Evolutionary conservation across 1,140 invertebrate genomes (phyloP), one percentile per base, ranked within the genome.

Genomic region (Drosophila sp.): DNA sequence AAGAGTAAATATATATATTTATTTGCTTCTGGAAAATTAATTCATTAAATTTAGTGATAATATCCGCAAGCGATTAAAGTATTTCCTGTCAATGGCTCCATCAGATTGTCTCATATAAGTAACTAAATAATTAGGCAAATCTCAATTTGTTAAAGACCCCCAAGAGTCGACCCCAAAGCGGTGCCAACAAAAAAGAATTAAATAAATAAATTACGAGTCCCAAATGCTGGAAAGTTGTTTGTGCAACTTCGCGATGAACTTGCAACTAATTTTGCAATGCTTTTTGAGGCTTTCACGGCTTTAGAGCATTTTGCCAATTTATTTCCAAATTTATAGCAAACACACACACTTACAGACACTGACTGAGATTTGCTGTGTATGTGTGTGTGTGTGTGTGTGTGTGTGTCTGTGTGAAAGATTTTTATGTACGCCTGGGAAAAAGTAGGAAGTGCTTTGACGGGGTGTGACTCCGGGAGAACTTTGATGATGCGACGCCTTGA

Each of bases 261-360:
- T 59, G 48, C 78, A 58, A 57, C 63, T 78, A 58, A 72, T 67
- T 76, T 78, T 53, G 66, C 66, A 66, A 43, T 54, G 14, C 64
- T 73, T 58, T 48, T 40, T 69, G 62, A 63, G 53, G 50, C 63
- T 56, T 71, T 59, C 34, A 61, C 46, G 51, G 53, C 40, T 63
- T 66, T 21, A 50, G 41, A 72, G 73, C 46, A 32, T 46, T 56
- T 67, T 61, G 45, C 34, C 77, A 87, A 86, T 81, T 84, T 72
- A 72, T 65, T 73, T 72, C 64, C 34, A 56, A 69, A 87, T 83
- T 78, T 82, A 83, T 82, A 61, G 72, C 67, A n/a, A 36, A 40
- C 54, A 51, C 57, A 63, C 29, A 72, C 62, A 73, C 40, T 54
- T 29, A 71, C 43, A 69, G 40, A 58, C 27, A 38, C 40, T 45